Conservation (phyloP, 30 jellyfish, hydroid and myxozoan species). For the Rhopilema esculentum region DNA sequence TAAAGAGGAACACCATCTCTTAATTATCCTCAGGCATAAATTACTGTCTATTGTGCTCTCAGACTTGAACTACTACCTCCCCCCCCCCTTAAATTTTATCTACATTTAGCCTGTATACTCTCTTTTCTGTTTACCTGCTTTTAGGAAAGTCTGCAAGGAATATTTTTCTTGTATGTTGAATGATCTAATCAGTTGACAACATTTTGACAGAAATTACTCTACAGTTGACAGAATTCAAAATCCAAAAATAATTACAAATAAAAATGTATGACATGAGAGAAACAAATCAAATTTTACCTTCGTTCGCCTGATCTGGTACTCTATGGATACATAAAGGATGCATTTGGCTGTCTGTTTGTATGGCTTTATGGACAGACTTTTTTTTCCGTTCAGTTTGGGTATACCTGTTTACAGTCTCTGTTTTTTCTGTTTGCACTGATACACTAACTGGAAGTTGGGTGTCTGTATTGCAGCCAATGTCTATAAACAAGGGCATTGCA, state of each 20-base stretch:
- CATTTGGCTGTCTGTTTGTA: neutral
- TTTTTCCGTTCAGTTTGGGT: constrained; percentile 7
- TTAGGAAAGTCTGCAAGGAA: neutral
- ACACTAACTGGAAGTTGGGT: neutral
- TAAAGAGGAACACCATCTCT: constrained; percentile 12
- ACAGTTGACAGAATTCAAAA: neutral
- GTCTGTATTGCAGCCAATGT: constrained; percentile 30
- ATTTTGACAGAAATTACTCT: neutral
- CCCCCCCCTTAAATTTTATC: neutral
- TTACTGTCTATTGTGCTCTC: too few species aligned
- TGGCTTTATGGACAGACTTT: neutral
- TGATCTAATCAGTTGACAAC: neutral
- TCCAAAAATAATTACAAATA: neutral
- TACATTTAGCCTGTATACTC: neutral
- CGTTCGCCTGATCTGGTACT: constrained; percentile 1
- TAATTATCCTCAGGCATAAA: neutral
- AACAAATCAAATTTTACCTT: neutral
- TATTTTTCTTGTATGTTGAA: neutral
- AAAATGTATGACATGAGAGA: neutral
- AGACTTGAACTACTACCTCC: neutral
- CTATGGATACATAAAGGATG: neutral
- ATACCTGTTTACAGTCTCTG: neutral
- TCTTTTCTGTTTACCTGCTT: neutral
- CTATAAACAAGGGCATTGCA: constrained; percentile 28
- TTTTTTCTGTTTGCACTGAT: constrained; percentile 11